phyloP scores from a whole-genome alignment of 2,113 vertebrate genomes.

The Hypanus sabinus region DNA sequence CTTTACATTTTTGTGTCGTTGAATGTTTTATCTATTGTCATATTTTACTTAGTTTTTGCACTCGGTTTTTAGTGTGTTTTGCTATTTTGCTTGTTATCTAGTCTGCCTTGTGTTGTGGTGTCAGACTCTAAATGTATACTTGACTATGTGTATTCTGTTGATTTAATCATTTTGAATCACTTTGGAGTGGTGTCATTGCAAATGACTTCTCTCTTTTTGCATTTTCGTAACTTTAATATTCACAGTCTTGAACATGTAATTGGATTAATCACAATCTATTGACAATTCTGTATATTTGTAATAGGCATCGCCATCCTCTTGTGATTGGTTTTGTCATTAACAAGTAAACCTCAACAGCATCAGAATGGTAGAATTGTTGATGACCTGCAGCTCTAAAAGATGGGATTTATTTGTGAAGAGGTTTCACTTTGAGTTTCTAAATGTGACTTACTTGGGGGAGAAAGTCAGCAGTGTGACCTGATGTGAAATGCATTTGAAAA shows the following conservation, averaged over 20 bases:
- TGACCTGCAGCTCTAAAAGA: background rate
- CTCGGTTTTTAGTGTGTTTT: background rate
- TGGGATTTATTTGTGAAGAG: background rate
- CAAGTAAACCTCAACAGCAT: too few relatives aligned
- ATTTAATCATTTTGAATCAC: slow-evolving; percentile 10
- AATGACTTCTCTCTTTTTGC: background rate
- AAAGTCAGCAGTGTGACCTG: background rate
- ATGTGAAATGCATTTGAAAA: slow-evolving; percentile 1
- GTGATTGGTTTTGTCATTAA: background rate
- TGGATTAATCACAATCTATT: background rate
- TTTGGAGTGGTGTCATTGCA: background rate
- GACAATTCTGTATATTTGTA: slow-evolving; percentile 21
- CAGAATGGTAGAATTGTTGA: background rate
- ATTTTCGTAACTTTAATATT: background rate
- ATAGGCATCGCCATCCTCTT: background rate
- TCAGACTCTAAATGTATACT: background rate
- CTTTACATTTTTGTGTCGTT: background rate
- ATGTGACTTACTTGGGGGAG: too few relatives aligned
- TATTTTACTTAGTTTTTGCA: background rate
- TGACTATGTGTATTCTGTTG: background rate
- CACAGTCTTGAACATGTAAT: background rate
- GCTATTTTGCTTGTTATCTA: background rate
- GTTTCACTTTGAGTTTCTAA: background rate
- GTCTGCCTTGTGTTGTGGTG: background rate
- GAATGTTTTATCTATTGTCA: background rate